Conservation (phyloP, 2,888 invertebrate genomes). For the Endomychus coccineus region DNA sequence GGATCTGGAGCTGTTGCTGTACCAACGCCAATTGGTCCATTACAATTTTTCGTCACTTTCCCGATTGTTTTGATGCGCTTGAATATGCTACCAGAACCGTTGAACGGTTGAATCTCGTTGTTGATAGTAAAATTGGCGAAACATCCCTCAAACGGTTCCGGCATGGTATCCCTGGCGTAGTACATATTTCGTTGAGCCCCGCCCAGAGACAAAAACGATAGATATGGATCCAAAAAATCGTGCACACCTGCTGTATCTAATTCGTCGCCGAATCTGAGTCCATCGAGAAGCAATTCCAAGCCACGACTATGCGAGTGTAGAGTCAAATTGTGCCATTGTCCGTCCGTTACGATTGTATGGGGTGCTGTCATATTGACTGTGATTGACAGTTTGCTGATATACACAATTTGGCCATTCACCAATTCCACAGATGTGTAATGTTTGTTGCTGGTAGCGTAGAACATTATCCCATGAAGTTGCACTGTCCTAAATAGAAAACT, state of each 20-base stretch:
- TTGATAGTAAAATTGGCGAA: conserved; percentile 84
- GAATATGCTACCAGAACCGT: conserved; percentile 78
- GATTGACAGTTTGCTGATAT: conserved; percentile 70
- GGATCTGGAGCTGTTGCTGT: conserved; percentile 76
- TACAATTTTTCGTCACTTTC: conserved; percentile 68
- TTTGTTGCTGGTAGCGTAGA: conserved; percentile 80
- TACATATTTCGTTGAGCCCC: conserved; percentile 61
- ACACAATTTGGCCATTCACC: conserved; percentile 66
- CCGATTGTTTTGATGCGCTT: conserved; percentile 62
- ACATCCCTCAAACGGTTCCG: conserved; percentile 78
- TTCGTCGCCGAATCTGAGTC: conserved; percentile 69
- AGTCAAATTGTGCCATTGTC: conserved; percentile 84
- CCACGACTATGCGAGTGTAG: conserved; percentile 63
- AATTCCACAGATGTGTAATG: conserved; percentile 80
- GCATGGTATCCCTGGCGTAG: conserved; percentile 45
- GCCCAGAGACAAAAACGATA: conserved; percentile 74
- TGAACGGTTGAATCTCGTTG: conserved; percentile 82
- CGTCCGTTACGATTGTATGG: conserved; percentile 63
- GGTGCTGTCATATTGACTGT: conserved; percentile 76
- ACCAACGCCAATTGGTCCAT: conserved; percentile 66
- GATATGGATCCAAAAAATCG: conserved; percentile 85
- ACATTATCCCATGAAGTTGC: conserved; percentile 68
- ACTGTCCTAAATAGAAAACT: conserved; percentile 77
- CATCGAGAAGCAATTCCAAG: conserved; percentile 66
- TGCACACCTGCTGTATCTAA: conserved; percentile 80